phyloP scores from a whole-genome alignment of 2,113 vertebrate genomes.

The Aspidoscelis tigris region DNA sequence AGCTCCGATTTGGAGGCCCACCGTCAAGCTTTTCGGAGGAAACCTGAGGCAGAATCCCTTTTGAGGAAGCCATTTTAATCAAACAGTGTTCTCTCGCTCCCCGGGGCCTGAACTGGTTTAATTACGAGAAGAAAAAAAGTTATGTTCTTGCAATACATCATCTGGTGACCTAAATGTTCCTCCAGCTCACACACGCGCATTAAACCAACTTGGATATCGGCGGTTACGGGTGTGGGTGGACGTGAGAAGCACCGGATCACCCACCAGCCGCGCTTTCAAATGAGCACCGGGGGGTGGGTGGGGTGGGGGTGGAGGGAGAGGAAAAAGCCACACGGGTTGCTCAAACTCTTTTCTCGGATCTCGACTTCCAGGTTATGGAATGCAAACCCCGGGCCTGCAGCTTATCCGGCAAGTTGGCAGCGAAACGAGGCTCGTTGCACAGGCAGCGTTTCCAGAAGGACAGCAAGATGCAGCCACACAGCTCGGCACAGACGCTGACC shows the following conservation, averaged over 20 bases:
- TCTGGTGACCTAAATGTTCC: neutral
- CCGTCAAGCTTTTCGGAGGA: constrained; percentile 41
- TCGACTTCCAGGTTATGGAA: constrained; percentile 15
- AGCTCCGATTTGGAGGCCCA: constrained; percentile 40
- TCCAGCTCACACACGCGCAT: neutral
- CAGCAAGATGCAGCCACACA: accelerated
- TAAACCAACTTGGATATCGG: neutral
- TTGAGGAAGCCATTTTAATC: constrained; percentile 24
- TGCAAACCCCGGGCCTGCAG: neutral
- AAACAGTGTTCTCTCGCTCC: neutral
- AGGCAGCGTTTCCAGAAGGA: neutral
- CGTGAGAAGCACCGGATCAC: neutral
- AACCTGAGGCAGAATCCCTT: neutral
- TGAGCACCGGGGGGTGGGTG: neutral
- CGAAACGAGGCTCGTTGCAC: accelerated
- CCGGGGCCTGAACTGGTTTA: constrained; percentile 10
- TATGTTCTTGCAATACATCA: neutral
- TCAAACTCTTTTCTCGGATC: constrained; percentile 38
- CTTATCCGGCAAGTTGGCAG: neutral
- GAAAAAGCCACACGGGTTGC: constrained; percentile 9
- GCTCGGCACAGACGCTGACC: too few relatives aligned
- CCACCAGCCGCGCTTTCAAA: neutral
- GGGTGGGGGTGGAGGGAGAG: too few relatives aligned
- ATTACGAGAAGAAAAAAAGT: neutral
- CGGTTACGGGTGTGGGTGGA: too few relatives aligned